Evolutionary conservation across 2,888 invertebrate genomes (phyloP), one percentile per base, ranked within the genome.

Genomic region (Diarsia mendica): DNA sequence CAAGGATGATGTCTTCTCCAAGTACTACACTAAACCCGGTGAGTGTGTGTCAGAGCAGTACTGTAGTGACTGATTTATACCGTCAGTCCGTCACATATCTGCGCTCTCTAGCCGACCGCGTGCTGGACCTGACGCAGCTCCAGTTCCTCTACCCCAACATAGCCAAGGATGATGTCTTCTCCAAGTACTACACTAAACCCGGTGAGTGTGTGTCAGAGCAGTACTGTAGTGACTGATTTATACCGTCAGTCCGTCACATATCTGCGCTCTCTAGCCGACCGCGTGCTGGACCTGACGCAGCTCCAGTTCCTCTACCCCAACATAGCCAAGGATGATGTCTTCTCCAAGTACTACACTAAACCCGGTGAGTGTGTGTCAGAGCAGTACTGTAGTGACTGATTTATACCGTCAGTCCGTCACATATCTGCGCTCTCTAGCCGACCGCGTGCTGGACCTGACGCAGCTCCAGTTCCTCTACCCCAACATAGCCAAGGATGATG

Each of bases 371-470:
- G 39, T 28, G 28, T 28, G 28, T 28, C 28, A 28, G 28, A 28
- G 28, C 28, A 28, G 28, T 28, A 28, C 28, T 28, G 28, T 28
- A 28, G 28, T 28, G 28, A 28, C 28, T 28, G 28, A 28, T 28
- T 28, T 28, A 28, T 28, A 28, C 28, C 28, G 2, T 28, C n/a
- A n/a, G n/a, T n/a, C n/a, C n/a, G n/a, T n/a, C n/a, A n/a, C n/a
- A n/a, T n/a, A n/a, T n/a, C 99, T 99, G 86, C 97, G 99, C 65
- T 98, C 98, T 48, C 96, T 99, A 64, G 99, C 99, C 0, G 99
- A 99, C 95, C 97, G 99, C 28, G 98, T 99, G 73, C 97, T 98
- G 61, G 99, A 99, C 94, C 97, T 99, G 84, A 97, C 97, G 13
- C 98, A 99, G 92, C 96, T 99, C 72, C 97, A 98, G 80, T 98